These are phyloP conservation scores for Rhinella marina DNA, from an alignment of 2,797 vertebrate species.

Conservation along the genomic window DNA sequence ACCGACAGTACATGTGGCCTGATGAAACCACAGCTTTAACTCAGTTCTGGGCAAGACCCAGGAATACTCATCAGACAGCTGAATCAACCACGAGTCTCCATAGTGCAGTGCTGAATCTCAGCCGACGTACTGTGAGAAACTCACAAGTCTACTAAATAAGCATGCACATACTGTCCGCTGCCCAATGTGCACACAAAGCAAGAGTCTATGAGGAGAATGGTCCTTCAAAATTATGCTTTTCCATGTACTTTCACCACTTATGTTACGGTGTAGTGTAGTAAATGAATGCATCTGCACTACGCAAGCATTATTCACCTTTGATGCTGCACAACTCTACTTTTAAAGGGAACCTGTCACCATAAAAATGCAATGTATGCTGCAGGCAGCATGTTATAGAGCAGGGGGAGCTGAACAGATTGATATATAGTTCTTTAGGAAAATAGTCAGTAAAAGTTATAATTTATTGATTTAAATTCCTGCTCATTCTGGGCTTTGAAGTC, in stretches of 20 bases:
- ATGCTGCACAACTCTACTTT: too few relatives aligned
- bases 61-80: constrained; percentile 38
- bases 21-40: constrained; percentile 37
- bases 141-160: background rate
- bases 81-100: constrained; percentile 24
- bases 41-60: constrained; percentile 21
- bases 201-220: background rate
- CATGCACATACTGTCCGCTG: background rate
- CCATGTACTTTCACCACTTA: background rate
- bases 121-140: background rate
- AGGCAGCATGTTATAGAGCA: too few relatives aligned
- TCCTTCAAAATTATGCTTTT: background rate
- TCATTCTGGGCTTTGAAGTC: too few relatives aligned
- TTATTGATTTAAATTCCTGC: too few relatives aligned
- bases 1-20: constrained; percentile 32
- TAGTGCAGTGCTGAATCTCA: background rate
- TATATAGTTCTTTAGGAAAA: too few relatives aligned
- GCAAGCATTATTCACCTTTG: too few relatives aligned
- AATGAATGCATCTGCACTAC: too few relatives aligned
- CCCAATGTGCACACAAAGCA: background rate
- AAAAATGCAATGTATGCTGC: too few relatives aligned
- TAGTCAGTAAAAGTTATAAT: too few relatives aligned
- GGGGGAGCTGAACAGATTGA: too few relatives aligned
- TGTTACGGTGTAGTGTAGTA: background rate
- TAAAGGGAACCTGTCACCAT: too few relatives aligned